Conservation (phyloP, 1,140 invertebrate species). For the Hycleus phaleratus region DNA sequence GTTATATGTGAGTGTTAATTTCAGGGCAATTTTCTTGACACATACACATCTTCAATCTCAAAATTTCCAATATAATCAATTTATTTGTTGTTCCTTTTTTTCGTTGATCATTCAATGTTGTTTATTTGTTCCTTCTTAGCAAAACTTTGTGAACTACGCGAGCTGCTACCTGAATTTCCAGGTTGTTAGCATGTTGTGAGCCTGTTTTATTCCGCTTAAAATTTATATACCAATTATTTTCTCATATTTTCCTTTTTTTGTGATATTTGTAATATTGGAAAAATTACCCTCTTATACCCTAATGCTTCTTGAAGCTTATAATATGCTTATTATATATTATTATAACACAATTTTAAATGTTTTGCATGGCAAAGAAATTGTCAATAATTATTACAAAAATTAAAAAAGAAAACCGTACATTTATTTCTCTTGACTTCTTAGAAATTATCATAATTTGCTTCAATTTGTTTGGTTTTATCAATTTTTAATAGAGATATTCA, state of each 20-base stretch:
- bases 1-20: too few species aligned
- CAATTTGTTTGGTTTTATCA: background rate
- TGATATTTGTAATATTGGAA: background rate
- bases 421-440: background rate
- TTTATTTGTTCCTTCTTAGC: constrained; percentile 8
- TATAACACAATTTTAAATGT: too few species aligned
- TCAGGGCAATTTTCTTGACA: too few species aligned
- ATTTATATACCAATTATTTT: background rate
- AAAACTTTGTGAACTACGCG: constrained; percentile 12
- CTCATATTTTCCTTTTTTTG: background rate
- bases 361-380: too few species aligned
- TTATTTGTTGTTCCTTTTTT: background rate
- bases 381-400: background rate
- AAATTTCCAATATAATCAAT: too few species aligned
- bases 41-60: too few species aligned
- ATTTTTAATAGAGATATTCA: background rate
- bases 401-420: background rate
- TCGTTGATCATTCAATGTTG: background rate
- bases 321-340: too few species aligned
- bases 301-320: too few species aligned
- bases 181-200: constrained; percentile 44
- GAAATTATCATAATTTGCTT: background rate
- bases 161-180: constrained; percentile 37
- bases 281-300: background rate
- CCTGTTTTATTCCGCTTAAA: constrained; percentile 27